Percentiles rank a stretch among this genome's conserved stretches.
Conservation (phyloP, 2,888 invertebrate species). For the Eretmocerus hayati region DNA sequence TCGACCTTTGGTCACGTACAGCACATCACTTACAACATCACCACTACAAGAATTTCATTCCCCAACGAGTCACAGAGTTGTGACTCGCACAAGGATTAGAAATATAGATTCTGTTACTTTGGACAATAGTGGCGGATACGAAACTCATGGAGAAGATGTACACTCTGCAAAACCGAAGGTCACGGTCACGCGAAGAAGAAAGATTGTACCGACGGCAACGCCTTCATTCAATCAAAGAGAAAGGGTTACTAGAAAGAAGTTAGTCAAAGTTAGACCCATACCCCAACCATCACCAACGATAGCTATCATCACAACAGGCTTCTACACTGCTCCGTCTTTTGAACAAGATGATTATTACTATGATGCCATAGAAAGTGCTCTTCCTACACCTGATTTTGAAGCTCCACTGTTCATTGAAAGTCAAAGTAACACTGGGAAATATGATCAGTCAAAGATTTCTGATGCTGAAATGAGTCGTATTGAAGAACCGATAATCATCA, state of each 20-base stretch:
- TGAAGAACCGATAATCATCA: conserved; percentile 38
- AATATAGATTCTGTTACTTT: conserved; percentile 23
- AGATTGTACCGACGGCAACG: conserved; percentile 31
- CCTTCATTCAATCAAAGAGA: conserved; percentile 24
- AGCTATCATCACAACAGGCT: conserved; percentile 43
- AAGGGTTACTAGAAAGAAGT: conserved; percentile 39
- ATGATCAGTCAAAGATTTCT: background rate
- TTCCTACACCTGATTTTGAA: conserved; percentile 32
- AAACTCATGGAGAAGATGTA: no score
- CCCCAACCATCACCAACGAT: conserved; percentile 35
- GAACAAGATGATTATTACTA: conserved; percentile 12
- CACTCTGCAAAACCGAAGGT: conserved; percentile 31
- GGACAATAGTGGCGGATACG: conserved; percentile 5
- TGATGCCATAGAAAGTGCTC: conserved; percentile 13
- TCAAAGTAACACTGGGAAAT: background rate
- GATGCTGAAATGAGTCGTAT: background rate
- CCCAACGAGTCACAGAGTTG: conserved; percentile 33
- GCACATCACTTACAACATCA: conserved; percentile 22
- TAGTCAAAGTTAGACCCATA: conserved; percentile 38
- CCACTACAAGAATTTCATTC: no score
- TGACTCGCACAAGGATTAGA: conserved; percentile 39
- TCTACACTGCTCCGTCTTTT: conserved; percentile 34
- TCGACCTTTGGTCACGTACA: conserved; percentile 33
- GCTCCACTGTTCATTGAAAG: conserved; percentile 29
- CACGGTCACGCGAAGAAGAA: conserved; percentile 41